Percentiles rank a stretch among this genome's conserved stretches.
These are phyloP conservation scores for Drosophila pachea DNA, from an alignment of 1,140 invertebrate genomes.

Conservation along the genomic window DNA sequence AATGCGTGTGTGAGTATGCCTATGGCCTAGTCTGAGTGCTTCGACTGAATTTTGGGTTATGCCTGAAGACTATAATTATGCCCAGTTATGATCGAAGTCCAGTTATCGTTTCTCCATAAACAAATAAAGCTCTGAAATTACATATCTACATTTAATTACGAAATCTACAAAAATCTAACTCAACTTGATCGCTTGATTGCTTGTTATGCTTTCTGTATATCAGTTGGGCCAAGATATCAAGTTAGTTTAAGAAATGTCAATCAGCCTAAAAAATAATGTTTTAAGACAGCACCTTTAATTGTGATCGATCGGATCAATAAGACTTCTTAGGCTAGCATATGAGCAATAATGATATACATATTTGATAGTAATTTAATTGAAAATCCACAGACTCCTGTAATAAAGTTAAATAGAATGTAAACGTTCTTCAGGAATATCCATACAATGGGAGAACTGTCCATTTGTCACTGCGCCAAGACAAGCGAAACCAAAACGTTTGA, in stretches of 20 bases:
- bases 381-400: neutral
- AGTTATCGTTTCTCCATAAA: slow-evolving; percentile 56
- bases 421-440: slow-evolving; percentile 30
- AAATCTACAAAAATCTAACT: slow-evolving; percentile 15
- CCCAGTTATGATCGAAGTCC: slow-evolving; percentile 63
- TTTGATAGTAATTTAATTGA: too few species aligned
- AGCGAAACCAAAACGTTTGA: slow-evolving; percentile 69
- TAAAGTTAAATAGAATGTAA: neutral
- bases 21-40: slow-evolving; percentile 39
- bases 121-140: slow-evolving; percentile 47
- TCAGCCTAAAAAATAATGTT: neutral
- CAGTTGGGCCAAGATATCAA: slow-evolving; percentile 13
- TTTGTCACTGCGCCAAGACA: slow-evolving; percentile 53
- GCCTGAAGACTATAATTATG: slow-evolving; percentile 60
- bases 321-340: too few species aligned
- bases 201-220: slow-evolving; percentile 45
- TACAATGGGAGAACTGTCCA: slow-evolving; percentile 58
- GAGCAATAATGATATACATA: too few species aligned
- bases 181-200: slow-evolving; percentile 42
- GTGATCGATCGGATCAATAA: too few species aligned
- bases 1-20: slow-evolving; percentile 1
- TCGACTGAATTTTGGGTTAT: slow-evolving; percentile 12
- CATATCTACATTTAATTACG: slow-evolving; percentile 42
- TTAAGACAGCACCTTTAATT: too few species aligned
- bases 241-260: neutral